Evolutionary conservation across 1,140 invertebrate species (phyloP), one percentile per base, ranked within the genome.

Genomic region (Eciton burchellii): DNA sequence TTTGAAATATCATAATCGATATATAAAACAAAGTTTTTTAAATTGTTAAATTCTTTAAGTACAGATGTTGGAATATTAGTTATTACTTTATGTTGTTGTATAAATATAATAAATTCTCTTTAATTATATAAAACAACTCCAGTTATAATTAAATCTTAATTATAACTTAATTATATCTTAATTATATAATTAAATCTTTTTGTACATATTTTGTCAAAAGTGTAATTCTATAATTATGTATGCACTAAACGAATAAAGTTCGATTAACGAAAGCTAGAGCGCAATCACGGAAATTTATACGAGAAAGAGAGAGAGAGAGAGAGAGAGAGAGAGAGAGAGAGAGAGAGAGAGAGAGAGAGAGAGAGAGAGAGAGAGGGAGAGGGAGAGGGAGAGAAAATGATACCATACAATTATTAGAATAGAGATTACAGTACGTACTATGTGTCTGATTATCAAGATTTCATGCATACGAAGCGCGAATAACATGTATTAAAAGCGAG

Each of bases 391-490:
- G n/a, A n/a, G n/a, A n/a, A 35, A 5, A 45, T 14, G 14, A 24
- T 21, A 56, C 65, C 47, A 74, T 68, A 21, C 35, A 79, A 79
- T 68, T 79, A 79, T 68, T 79, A 79, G 74, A 70, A 56, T 79
- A 35, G 63, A 79, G 63, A 79, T 68, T 68, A 68, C 16, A 52
- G 47, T 79, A 57, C 52, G n/a, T n/a, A n/a, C n/a, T n/a, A n/a
- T 54, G 26, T 79, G 63, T 79, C 56, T 79, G 35, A 79, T 49
- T 47, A 79, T 79, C 74, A 79, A 79, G 74, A 70, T 70, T 35
- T 79, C 63, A 79, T 79, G 63, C 74, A 77, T 77, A 77, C 29
- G 19, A 43, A 57, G 63, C 21, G 49, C 47, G 35, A 54, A 79
- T 70, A 79, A 68, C 74, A 68, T 45, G 21, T 49, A 70, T 79